Evolutionary conservation across 2,797 vertebrate species (phyloP), one percentile per base, ranked within the genome.

Genomic region (Gila robusta): DNA sequence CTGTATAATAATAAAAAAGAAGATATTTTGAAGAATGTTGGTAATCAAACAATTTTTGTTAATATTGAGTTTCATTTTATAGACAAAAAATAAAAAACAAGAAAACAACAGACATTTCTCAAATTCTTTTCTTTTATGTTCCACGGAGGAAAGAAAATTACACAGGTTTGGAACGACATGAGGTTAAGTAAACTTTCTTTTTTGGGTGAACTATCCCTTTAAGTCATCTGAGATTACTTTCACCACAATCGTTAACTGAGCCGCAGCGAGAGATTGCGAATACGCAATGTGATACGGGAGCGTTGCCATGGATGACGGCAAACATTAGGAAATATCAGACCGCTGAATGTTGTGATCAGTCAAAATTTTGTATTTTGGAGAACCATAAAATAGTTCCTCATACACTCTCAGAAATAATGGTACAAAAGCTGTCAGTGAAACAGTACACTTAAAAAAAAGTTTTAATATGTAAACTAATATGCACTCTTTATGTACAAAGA

Each of bases 311-410:
- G 49, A 35, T 52, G 41, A 54, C 1, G 8, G 26, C 0, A 17
- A 32, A 21, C 17, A 76, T 54, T 35, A 54, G 17, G 6, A 52
- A 76, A 59, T 77, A 59, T 23, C 28, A 77, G 74, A 16, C 21
- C 52, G 14, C 14, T 62, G 47, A 49, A 35, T 21, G 10, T 19
- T 5, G 21, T 4, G 28, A 54, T 5, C 73, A 54, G 14, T 35
- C 5, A 54, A 12, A 10, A 79, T 28, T 19, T 9, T 12, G 17
- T 44, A 28, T 44, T 41, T 62, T 4, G n/a, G 14, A 62, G 35
- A 62, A 5, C 26, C 3, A 6, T 80, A 77, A 77, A 77, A 28
- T 49, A 67, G 26, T 79, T 59, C 49, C 52, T 81, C 41, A 49
- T 73, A 52, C 70, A 85, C 47, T 49, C 14, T 16, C 47, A 5